Evolutionary conservation across 2,797 vertebrate species (phyloP), one percentile per base, ranked within the genome.

Genomic region (Gymnodraco acuticeps): DNA sequence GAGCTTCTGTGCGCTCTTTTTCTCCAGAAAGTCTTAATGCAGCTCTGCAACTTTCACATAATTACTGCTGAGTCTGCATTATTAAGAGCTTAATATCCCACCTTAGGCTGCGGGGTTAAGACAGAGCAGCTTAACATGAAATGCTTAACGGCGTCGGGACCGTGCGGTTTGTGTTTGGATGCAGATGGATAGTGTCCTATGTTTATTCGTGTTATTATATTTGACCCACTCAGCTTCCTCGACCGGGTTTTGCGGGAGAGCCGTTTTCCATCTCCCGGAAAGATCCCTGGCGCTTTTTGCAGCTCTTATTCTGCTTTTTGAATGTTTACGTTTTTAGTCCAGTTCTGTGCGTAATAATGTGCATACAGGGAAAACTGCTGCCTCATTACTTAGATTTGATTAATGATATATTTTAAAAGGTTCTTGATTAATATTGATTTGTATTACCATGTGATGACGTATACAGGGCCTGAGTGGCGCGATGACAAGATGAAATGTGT

Each of bases 261-360:
- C 93, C 95, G 92, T 95, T 96, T 96, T 96, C 94, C 94, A 94
- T 95, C 95, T 89, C 94, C 81, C 76, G 79, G 86, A 88, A 88
- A 85, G 80, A 82, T 82, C 81, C 73, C 72, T 75, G 73, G 82
- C 59, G 60, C 65, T 62, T 65, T 64, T 60, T 60, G 56, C 63
- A 66, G 80, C 63, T 77, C 79, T 72, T 83, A 55, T 74, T 78
- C 77, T 83, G 54, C 75, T 83, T 78, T 73, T 70, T 71, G 10
- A 73, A 53, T 77, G 77, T 56, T 52, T 48, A 65, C 58, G 43
- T 70, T 87, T 82, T 78, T 42, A 8, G 31, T 72, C 53, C 5
- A 48, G 16, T 51, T 55, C 23, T 55, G 82, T 79, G 88, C 81
- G 81, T 75, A 88, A 88, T 72, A 64, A 72, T 31, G 83, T 82